These are phyloP conservation scores for Oriolus oriolus DNA, from an alignment of 2,113 vertebrate species.

Conservation along the genomic window DNA sequence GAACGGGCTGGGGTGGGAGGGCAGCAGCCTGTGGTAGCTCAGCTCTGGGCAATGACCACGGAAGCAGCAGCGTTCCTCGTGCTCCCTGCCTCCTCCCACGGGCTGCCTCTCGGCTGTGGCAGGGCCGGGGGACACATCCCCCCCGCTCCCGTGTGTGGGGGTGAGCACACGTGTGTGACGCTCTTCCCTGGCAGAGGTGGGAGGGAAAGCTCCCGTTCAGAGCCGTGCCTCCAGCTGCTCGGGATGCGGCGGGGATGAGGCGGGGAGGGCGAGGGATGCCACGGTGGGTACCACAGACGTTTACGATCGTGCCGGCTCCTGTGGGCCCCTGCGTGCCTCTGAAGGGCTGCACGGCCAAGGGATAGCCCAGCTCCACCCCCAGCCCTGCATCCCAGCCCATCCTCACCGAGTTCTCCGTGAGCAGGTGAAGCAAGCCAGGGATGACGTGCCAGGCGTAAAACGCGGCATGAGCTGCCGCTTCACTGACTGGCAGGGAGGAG, in stretches of 20 bases:
- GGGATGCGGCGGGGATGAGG: background rate
- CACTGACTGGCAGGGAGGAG: background rate
- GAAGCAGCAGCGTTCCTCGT: fast-evolving
- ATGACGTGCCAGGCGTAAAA: background rate
- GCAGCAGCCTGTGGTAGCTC: background rate
- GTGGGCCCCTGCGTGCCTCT: background rate
- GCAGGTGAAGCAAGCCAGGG: background rate
- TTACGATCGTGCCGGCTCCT: fast-evolving
- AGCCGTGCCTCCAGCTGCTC: background rate
- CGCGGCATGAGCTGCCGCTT: background rate
- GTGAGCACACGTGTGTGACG: background rate
- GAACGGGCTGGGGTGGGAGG: background rate
- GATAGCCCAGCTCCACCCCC: background rate
- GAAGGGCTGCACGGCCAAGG: fast-evolving
- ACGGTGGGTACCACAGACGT: fast-evolving
- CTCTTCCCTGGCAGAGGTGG: background rate
- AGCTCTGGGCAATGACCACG: background rate
- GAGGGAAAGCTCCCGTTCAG: background rate
- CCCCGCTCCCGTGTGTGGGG: fast-evolving
- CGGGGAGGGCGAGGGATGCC: background rate
- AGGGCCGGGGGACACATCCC: background rate
- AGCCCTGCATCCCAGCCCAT: background rate
- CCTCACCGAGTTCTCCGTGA: background rate
- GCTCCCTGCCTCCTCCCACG: background rate
- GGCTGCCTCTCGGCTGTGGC: background rate